Evolutionary conservation across 1,140 invertebrate species (phyloP), one percentile per base, ranked within the genome.

Genomic region (Caerostris extrusa): DNA sequence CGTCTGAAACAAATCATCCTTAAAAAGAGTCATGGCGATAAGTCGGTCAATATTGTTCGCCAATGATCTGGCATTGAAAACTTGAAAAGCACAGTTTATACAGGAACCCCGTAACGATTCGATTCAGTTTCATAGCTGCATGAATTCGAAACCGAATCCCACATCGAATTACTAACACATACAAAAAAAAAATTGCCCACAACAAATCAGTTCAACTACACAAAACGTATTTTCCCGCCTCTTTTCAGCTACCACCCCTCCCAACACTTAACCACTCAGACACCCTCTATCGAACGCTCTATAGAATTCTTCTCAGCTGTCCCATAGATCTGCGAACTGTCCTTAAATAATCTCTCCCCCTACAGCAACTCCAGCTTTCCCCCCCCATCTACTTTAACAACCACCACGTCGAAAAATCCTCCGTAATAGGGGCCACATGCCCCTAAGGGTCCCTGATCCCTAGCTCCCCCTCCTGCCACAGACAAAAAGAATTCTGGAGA

Each of bases 401-500:
- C 69, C 50, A 77, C 50, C 50, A 17, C 61, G 69, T 5, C 7
- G 34, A 10, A 34, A 77, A 77, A 77, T 77, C 69, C 69, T 50
- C 19, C 34, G 34, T 77, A 77, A 77, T 77, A 34, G 69, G 69
- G 69, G 69, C 69, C 69, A 77, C 69, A 19, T 77, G 69, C 34
- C 69, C 69, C 69, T 7, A 34, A 77, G 69, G 34, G 69, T 77
- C 34, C 12, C 34, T n/a, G 34, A 77, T 77, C 8, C 34, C 34
- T 34, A 1, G 34, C 34, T 19, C 34, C 60, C 60, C 60, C 60
- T 12, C 14, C 61, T 67, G 34, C 19, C 69, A 3, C 19, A 12
- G 50, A 77, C 71, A 77, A 77, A 77, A 77, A 77, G 10, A 34
- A 77, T 7, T 77, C 34, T 77, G 71, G 50, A 77, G 71, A 77